Evolutionary conservation across 1,140 invertebrate species (phyloP).

Genomic region (Philopotamus ludificatus): DNA sequence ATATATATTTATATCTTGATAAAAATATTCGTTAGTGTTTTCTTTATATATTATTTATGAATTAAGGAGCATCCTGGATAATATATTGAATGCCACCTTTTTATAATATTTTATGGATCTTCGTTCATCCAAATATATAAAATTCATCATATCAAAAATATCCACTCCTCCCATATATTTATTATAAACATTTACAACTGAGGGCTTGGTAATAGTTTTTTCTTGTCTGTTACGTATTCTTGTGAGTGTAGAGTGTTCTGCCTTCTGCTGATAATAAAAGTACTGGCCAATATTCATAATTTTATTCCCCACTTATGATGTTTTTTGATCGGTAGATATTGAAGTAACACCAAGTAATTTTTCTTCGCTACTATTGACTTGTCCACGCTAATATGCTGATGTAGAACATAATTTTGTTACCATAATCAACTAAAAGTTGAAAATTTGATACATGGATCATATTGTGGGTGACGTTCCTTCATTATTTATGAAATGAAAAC

Average conservation of each 20-base stretch:
- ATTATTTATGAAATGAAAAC: constrained; percentile 35
- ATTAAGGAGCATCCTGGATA: constrained; percentile 31
- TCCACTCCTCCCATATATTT: constrained; percentile 36
- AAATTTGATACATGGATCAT: constrained; percentile 43
- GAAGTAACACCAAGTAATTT: constrained; percentile 32
- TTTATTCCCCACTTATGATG: constrained; percentile 37
- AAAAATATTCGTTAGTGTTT: constrained; percentile 26
- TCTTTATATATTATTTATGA: constrained; percentile 30
- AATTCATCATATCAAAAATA: constrained; percentile 31
- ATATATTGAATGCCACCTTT: constrained; percentile 36
- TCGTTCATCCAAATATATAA: constrained; percentile 42
- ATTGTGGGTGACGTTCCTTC: constrained; percentile 36
- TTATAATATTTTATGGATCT: constrained; percentile 38
- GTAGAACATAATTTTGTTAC: constrained; percentile 41
- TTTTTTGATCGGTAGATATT: constrained; percentile 44
- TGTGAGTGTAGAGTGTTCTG: constrained; percentile 26
- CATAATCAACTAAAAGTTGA: constrained; percentile 41
- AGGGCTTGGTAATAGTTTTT: constrained; percentile 32
- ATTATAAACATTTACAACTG: constrained; percentile 31
- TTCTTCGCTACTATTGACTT: constrained; percentile 42
- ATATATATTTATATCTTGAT: constrained; percentile 31
- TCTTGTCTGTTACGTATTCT: constrained; percentile 23
- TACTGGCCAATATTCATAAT: constrained; percentile 42
- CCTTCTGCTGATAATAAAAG: constrained; percentile 29
- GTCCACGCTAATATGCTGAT: constrained; percentile 42